These are phyloP conservation scores for Molothrus ater DNA, from an alignment of 2,797 vertebrate species.

Conservation along the genomic window DNA sequence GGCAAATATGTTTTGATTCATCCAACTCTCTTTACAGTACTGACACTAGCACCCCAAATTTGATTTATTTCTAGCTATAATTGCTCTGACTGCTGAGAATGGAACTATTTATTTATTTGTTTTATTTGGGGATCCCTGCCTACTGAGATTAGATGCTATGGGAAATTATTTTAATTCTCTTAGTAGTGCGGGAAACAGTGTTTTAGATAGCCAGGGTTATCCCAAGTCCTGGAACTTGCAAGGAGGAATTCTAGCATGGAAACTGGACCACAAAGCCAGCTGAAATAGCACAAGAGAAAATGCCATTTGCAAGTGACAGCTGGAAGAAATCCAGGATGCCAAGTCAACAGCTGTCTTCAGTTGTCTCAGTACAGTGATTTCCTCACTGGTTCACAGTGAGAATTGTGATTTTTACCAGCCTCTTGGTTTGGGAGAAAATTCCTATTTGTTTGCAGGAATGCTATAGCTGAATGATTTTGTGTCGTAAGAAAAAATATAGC, in stretches of 20 bases:
- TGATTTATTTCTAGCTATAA: neutral
- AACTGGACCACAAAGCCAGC: neutral
- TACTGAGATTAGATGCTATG: neutral
- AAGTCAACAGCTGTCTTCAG: conserved; percentile 15
- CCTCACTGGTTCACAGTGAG: neutral
- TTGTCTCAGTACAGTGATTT: neutral
- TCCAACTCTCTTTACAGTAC: neutral
- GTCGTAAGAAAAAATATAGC: neutral
- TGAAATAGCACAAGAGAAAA: neutral
- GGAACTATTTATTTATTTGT: neutral
- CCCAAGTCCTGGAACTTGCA: neutral
- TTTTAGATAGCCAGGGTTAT: neutral
- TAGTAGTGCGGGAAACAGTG: neutral
- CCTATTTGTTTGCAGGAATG: neutral
- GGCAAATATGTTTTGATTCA: neutral
- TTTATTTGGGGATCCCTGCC: neutral
- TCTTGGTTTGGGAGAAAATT: neutral
- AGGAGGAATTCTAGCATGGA: neutral
- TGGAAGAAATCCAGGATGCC: neutral
- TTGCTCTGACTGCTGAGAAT: neutral
- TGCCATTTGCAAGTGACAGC: neutral
- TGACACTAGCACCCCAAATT: neutral
- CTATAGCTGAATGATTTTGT: neutral
- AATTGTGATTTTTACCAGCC: neutral
- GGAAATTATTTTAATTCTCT: neutral